Base-by-base conservation (phyloP, 2,113 vertebrate species). In the Isurus oxyrinchus region DNA sequence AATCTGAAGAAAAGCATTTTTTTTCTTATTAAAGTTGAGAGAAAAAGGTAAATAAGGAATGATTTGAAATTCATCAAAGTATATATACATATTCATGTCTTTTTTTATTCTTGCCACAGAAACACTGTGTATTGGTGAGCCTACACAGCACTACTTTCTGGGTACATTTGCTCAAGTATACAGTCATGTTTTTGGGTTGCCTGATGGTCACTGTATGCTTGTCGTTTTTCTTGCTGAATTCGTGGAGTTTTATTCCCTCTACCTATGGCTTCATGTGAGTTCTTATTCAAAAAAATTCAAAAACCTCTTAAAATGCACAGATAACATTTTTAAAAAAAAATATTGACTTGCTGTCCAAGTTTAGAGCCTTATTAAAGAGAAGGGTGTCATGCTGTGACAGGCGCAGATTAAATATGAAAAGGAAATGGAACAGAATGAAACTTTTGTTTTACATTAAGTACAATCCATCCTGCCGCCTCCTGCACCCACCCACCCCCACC, bases 201-300 rank as follows among this genome's bases (percentile, higher is more conserved):
- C 98, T 99, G 21, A 97, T 98, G 5, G 98, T 99, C 96, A 98
- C 99, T 96, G 49, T 99, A 97, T 98, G 98, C 96, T 99, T 99
- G 40, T 99, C 99, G 95, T 99, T 99, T 97, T 99, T 99, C 98
- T 98, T 99, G 97, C 98, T 99, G 96, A 99, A 98, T 97, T 99
- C 99, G 53, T 99, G 99, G 99, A 99, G 99, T 97, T 99, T 99
- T 97, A 98, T 99, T 96, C 98, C 98, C 8, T 98, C 99, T 1
- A 99, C 99, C 96, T 99, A 99, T 0, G 99, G 99, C 96, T 99
- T 99, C 98, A 99, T 99, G 99, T 99, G 97, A 99, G 99, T 97
- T 96, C 40, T 81, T 35, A 31, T 55, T 27, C 27, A 44, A 96
- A 96, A 96, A 10, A 90, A 55, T 25, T 55, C 53, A 88, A 55